Conservation (phyloP, 2,888 invertebrate species). For the Drosophila phalerata region DNA sequence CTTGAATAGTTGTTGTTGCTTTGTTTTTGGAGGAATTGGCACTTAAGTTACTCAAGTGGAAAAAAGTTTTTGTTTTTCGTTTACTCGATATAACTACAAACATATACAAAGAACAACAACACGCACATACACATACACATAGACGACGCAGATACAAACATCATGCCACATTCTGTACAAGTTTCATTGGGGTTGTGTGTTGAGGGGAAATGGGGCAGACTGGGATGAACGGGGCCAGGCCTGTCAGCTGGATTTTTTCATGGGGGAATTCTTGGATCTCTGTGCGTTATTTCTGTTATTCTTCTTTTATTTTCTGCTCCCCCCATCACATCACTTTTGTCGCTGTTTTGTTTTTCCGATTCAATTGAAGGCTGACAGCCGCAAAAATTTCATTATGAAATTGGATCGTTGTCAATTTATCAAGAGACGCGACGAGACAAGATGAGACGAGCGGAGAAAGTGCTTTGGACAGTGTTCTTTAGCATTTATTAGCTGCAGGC, state of each 20-base stretch:
- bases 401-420: constrained; percentile 85
- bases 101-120: constrained; percentile 37
- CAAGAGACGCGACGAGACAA: constrained; percentile 31
- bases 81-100: constrained; percentile 74
- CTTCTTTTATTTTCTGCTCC: constrained; percentile 17
- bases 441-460: constrained; percentile 4
- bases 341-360: constrained; percentile 66
- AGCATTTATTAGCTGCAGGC: constrained; percentile 25
- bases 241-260: constrained; percentile 76
- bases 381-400: constrained; percentile 85
- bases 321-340: constrained; percentile 38
- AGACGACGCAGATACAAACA: constrained; percentile 46
- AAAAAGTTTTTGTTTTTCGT: constrained; percentile 82
- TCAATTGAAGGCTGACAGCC: constrained; percentile 77
- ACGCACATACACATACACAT: constrained; percentile 24
- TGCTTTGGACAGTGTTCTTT: constrained; percentile 7
- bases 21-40: constrained; percentile 77
- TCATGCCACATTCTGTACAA: constrained; percentile 59
- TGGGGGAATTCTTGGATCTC: constrained; percentile 64
- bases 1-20: constrained; percentile 2
- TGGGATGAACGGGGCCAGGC: constrained; percentile 39
- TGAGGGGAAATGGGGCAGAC: constrained; percentile 6
- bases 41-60: constrained; percentile 83
- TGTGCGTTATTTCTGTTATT: constrained; percentile 59
- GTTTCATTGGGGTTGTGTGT: constrained; percentile 41